Conservation (phyloP, 2,113 vertebrate genomes). For the Microtus montanus region DNA sequence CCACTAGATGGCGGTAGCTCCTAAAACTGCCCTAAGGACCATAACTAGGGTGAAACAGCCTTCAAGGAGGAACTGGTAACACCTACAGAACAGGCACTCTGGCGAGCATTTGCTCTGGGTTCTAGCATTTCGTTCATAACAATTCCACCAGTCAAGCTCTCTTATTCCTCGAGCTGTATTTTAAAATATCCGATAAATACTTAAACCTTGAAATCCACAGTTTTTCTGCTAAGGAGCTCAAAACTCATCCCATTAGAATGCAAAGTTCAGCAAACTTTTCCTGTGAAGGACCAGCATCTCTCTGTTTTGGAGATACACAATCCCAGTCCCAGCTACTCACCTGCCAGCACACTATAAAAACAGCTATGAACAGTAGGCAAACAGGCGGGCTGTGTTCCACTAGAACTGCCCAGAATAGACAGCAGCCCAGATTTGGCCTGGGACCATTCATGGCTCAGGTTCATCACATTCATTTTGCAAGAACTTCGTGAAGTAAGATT, state of each 20-base stretch:
- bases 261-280: not conserved
- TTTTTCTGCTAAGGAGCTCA: conserved; percentile 38
- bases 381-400: not conserved
- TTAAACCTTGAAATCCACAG: not conserved
- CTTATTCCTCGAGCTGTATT: conserved; percentile 2
- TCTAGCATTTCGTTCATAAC: not conserved
- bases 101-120: not conserved
- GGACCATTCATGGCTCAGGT: not conserved
- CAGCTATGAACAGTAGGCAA: not conserved
- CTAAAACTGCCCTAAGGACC: not conserved
- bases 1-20: conserved; percentile 46
- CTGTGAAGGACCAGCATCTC: not conserved
- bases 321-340: not conserved
- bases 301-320: not conserved
- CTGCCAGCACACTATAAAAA: not conserved
- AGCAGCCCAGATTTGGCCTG: not conserved
- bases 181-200: conserved; percentile 48
- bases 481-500: not conserved
- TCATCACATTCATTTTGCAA: not conserved
- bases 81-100: not conserved
- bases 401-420: conserved; percentile 40
- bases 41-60: not conserved
- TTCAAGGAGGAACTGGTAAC: not conserved
- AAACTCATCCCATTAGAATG: conserved; percentile 32
- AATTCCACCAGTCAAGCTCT: not conserved